These are phyloP conservation scores for Semicossyphus pulcher DNA, from an alignment of 2,113 vertebrate genomes.

Conservation along the genomic window DNA sequence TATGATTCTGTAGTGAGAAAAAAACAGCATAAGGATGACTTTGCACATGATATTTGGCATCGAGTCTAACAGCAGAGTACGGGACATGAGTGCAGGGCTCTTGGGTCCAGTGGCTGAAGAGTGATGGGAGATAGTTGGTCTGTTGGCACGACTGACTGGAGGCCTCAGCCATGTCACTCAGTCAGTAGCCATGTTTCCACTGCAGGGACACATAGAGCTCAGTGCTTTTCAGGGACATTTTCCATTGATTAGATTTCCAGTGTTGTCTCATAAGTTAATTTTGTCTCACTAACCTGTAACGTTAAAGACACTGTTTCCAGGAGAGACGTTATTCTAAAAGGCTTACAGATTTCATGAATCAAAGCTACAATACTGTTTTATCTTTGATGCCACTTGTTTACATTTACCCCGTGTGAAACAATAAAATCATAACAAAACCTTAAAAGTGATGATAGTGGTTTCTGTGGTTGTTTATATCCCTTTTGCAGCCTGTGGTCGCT, in stretches of 20 bases:
- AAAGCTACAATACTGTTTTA: no score
- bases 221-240: not conserved
- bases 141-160: slow-evolving; percentile 63
- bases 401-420: no score
- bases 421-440: no score
- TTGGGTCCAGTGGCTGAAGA: slow-evolving; percentile 71
- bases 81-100: slow-evolving; percentile 68
- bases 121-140: slow-evolving; percentile 72
- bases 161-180: slow-evolving; percentile 55
- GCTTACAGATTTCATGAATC: no score
- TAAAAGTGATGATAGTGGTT: not conserved
- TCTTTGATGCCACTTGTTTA: no score
- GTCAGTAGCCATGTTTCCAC: slow-evolving; percentile 38
- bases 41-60: slow-evolving; percentile 25
- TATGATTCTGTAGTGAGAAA: no score
- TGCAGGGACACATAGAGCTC: not conserved
- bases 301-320: not conserved
- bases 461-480: no score
- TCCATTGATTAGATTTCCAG: not conserved
- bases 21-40: not conserved
- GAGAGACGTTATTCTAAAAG: no score
- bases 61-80: slow-evolving; percentile 28
- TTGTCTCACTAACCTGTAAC: not conserved
- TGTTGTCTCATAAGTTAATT: not conserved
- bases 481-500: not conserved